These are phyloP conservation scores for Magallana gigas DNA, from an alignment of 1,140 invertebrate genomes.

Conservation along the genomic window DNA sequence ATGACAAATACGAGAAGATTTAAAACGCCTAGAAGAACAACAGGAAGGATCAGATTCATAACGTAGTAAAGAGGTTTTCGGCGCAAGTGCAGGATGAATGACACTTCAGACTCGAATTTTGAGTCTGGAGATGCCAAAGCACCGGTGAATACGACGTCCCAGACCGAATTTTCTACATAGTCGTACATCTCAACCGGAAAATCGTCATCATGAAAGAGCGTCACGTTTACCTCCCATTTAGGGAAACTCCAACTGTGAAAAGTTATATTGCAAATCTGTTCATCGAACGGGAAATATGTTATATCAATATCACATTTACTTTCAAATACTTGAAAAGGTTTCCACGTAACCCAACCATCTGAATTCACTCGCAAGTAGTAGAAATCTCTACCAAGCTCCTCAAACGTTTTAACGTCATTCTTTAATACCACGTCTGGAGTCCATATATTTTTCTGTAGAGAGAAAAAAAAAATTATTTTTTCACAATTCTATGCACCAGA, in stretches of 20 bases:
- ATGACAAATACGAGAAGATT: conserved; percentile 82
- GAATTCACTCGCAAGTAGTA: background rate
- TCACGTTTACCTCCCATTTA: background rate
- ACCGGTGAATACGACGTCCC: background rate
- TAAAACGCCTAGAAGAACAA: conserved; percentile 82
- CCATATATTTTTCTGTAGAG: conserved; percentile 15
- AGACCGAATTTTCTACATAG: conserved; percentile 22
- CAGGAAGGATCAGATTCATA: conserved; percentile 82
- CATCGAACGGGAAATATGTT: conserved; percentile 39
- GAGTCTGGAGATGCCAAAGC: background rate
- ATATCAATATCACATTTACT: conserved; percentile 44
- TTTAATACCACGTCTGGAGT: conserved; percentile 45
- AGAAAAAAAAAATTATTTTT: background rate
- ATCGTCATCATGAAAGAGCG: background rate
- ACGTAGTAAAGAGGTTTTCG: conserved; percentile 77
- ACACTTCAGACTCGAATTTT: background rate
- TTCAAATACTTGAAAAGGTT: conserved; percentile 38
- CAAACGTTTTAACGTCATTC: conserved; percentile 29
- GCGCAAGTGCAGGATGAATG: conserved; percentile 40
- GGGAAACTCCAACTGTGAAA: conserved; percentile 37
- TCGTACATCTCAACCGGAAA: background rate
- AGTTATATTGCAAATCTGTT: conserved; percentile 32
- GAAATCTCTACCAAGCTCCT: conserved; percentile 34
- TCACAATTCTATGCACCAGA: background rate
- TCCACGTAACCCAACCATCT: conserved; percentile 24